Percentiles rank a stretch among this genome's conserved stretches.
phyloP scores from a whole-genome alignment of 2,888 invertebrate species.

The Limnephilus marmoratus region DNA sequence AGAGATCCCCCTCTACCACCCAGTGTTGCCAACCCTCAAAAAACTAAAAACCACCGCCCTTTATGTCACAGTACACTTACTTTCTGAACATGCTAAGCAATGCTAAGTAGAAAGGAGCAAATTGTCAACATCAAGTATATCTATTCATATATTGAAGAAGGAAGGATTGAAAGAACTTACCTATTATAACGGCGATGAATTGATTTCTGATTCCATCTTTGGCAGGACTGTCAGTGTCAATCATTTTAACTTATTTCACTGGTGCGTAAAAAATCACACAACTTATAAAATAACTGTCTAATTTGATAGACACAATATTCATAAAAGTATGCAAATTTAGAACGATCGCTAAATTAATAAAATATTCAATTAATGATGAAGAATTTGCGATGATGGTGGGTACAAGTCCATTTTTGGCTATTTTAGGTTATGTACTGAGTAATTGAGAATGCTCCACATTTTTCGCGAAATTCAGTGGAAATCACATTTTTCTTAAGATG shows the following conservation, averaged over 20 bases:
- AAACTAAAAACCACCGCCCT: too few species aligned
- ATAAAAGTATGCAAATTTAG: not conserved
- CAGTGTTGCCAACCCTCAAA: too few species aligned
- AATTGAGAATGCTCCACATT: not conserved
- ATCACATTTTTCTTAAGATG: not conserved
- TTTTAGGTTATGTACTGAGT: not conserved
- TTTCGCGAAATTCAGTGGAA: not conserved
- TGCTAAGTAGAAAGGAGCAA: too few species aligned
- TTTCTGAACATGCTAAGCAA: too few species aligned
- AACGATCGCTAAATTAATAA: not conserved
- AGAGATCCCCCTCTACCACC: too few species aligned
- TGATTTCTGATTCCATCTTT: not conserved
- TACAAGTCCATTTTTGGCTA: not conserved
- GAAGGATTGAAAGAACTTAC: not conserved
- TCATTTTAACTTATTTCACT: not conserved
- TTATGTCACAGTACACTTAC: too few species aligned
- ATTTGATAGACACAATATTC: too few species aligned
- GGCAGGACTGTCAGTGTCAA: not conserved
- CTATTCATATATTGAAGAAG: too few species aligned
- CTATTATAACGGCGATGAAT: not conserved
- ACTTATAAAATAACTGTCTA: not conserved
- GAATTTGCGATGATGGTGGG: not conserved
- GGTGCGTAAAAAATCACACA: not conserved
- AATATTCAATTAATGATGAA: not conserved
- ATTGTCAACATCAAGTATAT: too few species aligned